Evolutionary conservation across 2,888 invertebrate species (phyloP).

Genomic region (Abrostola tripartita): DNA sequence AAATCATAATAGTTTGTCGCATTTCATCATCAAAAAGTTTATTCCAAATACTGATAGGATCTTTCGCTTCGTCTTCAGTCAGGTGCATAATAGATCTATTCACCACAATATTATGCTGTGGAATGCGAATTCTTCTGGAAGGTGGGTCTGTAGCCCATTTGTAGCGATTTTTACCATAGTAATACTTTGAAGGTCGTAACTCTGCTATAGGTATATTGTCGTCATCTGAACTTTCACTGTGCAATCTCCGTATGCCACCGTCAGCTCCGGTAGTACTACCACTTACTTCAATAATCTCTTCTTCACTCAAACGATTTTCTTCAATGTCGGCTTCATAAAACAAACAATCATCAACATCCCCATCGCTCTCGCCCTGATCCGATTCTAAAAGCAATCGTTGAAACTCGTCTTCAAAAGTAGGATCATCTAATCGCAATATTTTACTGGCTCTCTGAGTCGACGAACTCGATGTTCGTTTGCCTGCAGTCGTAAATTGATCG

Average conservation of each 20-base stretch:
- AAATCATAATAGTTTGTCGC: slow-evolving; percentile 20
- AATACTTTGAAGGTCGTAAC: too few relatives aligned
- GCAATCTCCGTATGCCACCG: too few relatives aligned
- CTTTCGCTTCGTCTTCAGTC: neutral
- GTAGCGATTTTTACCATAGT: too few relatives aligned
- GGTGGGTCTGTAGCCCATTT: too few relatives aligned
- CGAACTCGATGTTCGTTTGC: slow-evolving; percentile 5
- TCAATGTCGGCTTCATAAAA: slow-evolving; percentile 2
- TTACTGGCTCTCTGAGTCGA: slow-evolving; percentile 2
- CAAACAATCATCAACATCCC: slow-evolving; percentile 7
- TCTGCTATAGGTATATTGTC: too few relatives aligned
- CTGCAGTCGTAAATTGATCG: slow-evolving; percentile 4
- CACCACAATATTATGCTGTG: slow-evolving; percentile 8
- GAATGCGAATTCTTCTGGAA: neutral
- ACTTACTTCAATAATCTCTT: slow-evolving; percentile 9
- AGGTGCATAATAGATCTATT: neutral
- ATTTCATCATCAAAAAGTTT: slow-evolving; percentile 22
- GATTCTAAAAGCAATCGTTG: slow-evolving; percentile 1
- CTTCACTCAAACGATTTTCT: slow-evolving; percentile 8
- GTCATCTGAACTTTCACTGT: too few relatives aligned
- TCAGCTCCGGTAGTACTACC: neutral
- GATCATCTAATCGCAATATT: slow-evolving; percentile 7
- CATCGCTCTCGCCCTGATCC: neutral
- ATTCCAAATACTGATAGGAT: slow-evolving; percentile 14
- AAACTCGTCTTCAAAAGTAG: slow-evolving; percentile 8